These are phyloP conservation scores for Ptilodon capucinus DNA, from an alignment of 2,888 invertebrate species.

Conservation along the genomic window DNA sequence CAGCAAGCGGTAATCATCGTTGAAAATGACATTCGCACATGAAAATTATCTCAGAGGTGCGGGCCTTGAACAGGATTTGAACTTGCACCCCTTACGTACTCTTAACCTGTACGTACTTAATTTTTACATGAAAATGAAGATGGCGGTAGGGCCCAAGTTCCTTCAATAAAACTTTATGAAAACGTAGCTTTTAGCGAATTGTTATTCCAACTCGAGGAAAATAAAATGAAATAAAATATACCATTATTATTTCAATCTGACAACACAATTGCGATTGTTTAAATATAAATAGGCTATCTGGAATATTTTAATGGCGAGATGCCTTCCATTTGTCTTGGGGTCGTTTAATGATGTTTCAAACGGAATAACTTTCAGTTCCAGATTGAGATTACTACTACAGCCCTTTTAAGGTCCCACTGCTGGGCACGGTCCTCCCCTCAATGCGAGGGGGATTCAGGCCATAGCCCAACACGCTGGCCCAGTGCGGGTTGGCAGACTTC, in stretches of 20 bases:
- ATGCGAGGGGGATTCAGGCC: too few relatives aligned
- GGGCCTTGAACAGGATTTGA: too few relatives aligned
- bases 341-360: not conserved
- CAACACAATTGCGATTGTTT: not conserved
- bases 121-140: too few relatives aligned
- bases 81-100: too few relatives aligned
- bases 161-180: not conserved
- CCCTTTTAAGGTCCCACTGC: too few relatives aligned
- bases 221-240: not conserved
- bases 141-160: not conserved
- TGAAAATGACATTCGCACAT: too few relatives aligned
- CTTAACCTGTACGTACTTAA: too few relatives aligned
- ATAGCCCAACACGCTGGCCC: too few relatives aligned
- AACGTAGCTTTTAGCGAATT: not conserved
- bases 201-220: not conserved
- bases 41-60: too few relatives aligned
- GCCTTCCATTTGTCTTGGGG: not conserved
- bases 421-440: too few relatives aligned
- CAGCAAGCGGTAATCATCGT: too few relatives aligned
- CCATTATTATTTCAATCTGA: conserved; percentile 1
- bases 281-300: conserved; percentile 1
- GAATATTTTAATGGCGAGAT: conserved; percentile 1
- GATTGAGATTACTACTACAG: not conserved
- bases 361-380: not conserved
- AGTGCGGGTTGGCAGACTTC: too few relatives aligned